Evolutionary conservation across 1,140 invertebrate genomes (phyloP), one percentile per base, ranked within the genome.

Genomic region (Trichogramma pretiosum): DNA sequence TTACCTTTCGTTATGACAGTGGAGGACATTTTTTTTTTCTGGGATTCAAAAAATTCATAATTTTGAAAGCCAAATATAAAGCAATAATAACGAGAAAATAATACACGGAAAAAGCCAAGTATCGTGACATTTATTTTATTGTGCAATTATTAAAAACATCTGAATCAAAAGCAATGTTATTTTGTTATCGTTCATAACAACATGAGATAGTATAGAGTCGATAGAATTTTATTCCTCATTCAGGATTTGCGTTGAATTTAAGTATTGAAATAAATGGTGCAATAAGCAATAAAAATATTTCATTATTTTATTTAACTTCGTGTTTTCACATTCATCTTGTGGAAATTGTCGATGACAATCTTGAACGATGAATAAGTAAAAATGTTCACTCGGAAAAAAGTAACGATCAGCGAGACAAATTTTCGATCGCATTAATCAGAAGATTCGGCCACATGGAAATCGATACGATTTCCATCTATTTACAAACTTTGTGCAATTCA

Each of bases 261-360:
- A 44, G 35, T 44, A 11, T 7, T 34, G 18, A 8, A 19, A 39
- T 9, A 16, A 3, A n/a, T n/a, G n/a, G 19, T 46, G 42, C 18
- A 28, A 40, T 46, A 39, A 51, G 46, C 33, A 42, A 8, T 40
- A 38, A 51, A 43, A 42, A 37, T 46, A 41, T 41, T 51, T 42
- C 49, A 51, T 14, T 46, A 21, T 28, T 40, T 28, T 17, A 46
- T 34, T 41, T 19, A 19, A 45, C 28, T 40, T 36, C n/a, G n/a
- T n/a, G n/a, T 14, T 46, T 17, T 28, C 35, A 22, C 17, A 46
- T 34, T 41, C 19, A 19, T 39, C 28, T 40, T 36, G 21, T 46
- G 46, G 28, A 41, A 24, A 46, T 51, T 19, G 36, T 32, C 18
- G n/a, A 40, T 39, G 37, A 24, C 39, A 40, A n/a, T n/a, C n/a